Evolutionary conservation across 2,113 vertebrate genomes (phyloP).

Genomic region (Tragelaphus buxtoni): DNA sequence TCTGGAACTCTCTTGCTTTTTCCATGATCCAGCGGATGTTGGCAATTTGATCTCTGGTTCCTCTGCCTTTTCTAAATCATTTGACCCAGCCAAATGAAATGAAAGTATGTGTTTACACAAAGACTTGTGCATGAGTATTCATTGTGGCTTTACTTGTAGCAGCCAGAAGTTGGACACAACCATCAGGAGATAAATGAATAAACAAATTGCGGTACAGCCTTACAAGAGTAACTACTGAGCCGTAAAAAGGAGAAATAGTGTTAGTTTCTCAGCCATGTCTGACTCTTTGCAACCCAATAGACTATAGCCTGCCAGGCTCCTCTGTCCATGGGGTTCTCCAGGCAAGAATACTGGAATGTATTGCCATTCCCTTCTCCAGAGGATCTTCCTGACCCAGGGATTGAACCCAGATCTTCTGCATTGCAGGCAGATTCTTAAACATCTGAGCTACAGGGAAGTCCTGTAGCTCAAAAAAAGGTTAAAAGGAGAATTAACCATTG

Average conservation of each 20-base stretch:
- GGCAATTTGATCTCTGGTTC: no score
- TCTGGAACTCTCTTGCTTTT: no score
- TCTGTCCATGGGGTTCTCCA: neutral
- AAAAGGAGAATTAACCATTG: neutral
- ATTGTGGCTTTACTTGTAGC: neutral
- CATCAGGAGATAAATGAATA: neutral
- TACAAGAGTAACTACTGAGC: neutral
- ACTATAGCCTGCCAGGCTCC: neutral
- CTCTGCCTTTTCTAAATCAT: no score
- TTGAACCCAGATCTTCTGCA: neutral
- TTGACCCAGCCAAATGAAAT: neutral
- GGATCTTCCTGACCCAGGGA: neutral
- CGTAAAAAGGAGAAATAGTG: neutral
- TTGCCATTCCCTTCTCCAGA: neutral
- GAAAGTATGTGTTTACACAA: neutral
- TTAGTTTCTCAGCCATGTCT: neutral
- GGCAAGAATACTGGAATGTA: neutral
- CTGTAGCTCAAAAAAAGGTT: neutral
- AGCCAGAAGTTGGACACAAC: neutral
- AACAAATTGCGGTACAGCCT: neutral
- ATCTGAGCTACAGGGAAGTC: neutral
- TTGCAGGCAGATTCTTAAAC: neutral
- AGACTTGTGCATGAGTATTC: neutral
- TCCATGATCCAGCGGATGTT: no score
- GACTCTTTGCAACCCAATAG: neutral